Percentiles rank a stretch among this genome's conserved stretches.
Evolutionary conservation across 2,113 vertebrate genomes (phyloP).

Genomic region (Myotis lucifugus): DNA sequence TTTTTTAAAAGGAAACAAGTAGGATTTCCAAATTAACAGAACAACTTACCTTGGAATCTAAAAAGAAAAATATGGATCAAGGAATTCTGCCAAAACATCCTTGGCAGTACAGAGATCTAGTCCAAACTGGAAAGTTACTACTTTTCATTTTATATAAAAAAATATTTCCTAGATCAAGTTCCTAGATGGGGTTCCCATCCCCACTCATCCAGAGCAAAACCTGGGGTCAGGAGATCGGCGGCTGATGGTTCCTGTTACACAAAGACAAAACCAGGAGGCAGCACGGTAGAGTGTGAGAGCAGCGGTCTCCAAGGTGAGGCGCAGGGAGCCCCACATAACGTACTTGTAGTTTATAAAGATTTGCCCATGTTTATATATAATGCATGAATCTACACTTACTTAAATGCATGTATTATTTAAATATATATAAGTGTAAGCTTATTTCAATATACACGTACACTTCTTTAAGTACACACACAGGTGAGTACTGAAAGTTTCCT

Average conservation of each 20-base stretch:
- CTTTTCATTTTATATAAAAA: not conserved
- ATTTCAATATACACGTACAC: not conserved
- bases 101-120: conserved; percentile 1
- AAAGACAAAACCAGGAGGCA: not conserved
- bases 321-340: not conserved
- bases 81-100: conserved; percentile 25
- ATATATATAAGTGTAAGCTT: not conserved
- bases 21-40: not conserved
- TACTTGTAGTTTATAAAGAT: not conserved
- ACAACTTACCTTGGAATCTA: not conserved
- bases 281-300: not conserved
- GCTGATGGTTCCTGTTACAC: not conserved
- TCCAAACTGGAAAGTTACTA: not conserved
- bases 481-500: not conserved
- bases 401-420: not conserved
- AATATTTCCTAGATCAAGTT: not conserved
- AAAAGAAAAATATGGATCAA: not conserved
- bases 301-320: not conserved
- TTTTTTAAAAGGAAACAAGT: too few species aligned
- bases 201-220: not conserved
- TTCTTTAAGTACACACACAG: not conserved
- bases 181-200: not conserved
- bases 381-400: not conserved
- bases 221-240: not conserved
- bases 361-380: not conserved